These are phyloP conservation scores for Dione vanillae DNA, from an alignment of 2,888 invertebrate genomes.

Conservation along the genomic window DNA sequence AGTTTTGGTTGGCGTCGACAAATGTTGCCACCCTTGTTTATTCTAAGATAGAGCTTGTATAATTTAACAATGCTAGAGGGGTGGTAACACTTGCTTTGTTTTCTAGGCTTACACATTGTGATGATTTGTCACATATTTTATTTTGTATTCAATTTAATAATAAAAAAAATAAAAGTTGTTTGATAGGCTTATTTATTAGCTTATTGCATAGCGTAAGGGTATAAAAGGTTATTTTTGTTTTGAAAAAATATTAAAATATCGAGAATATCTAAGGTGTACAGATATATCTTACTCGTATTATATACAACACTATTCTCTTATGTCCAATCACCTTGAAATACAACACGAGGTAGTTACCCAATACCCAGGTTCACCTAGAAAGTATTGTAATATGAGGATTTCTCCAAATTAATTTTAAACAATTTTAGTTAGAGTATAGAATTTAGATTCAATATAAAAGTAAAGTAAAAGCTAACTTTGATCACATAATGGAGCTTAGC, in stretches of 20 bases:
- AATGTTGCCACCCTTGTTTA: slow-evolving; percentile 35
- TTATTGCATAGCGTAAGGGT: no score
- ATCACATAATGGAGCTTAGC: neutral
- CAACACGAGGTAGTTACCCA: slow-evolving; percentile 1
- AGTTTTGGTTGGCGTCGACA: slow-evolving; percentile 8
- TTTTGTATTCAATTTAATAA: neutral
- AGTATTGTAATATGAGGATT: neutral
- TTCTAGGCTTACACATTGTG: slow-evolving; percentile 18
- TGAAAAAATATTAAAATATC: no score
- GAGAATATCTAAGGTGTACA: neutral
- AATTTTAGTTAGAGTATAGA: no score
- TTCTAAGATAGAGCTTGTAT: slow-evolving; percentile 30
- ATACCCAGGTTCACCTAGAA: slow-evolving; percentile 3
- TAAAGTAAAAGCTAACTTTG: neutral
- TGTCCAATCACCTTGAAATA: slow-evolving; percentile 13
- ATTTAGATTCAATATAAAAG: no score
- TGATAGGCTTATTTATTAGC: no score
- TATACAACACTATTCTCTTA: neutral
- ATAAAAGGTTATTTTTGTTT: no score
- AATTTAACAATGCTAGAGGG: slow-evolving; percentile 28
- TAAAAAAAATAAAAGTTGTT: no score
- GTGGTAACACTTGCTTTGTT: slow-evolving; percentile 12
- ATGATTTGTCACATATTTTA: slow-evolving; percentile 14
- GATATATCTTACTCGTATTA: neutral
- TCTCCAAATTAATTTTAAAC: neutral